Percentiles rank a stretch among this genome's conserved stretches.
Evolutionary conservation across 2,113 vertebrate genomes (phyloP).

Genomic region (Saccopteryx bilineata): DNA sequence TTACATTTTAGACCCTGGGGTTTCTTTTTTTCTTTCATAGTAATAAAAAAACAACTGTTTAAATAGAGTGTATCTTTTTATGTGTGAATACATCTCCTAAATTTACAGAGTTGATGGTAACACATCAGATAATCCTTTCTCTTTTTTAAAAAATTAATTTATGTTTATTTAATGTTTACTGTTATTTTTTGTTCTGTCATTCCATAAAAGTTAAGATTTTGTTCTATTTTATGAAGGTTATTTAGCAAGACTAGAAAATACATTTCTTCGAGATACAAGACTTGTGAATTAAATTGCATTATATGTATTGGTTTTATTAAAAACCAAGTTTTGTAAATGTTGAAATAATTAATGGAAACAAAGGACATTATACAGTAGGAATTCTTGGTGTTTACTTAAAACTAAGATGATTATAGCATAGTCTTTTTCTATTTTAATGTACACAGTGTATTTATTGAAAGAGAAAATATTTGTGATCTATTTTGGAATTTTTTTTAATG

Average conservation of each 20-base stretch:
- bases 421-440: slow-evolving; percentile 7
- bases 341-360: neutral
- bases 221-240: slow-evolving; percentile 30
- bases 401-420: neutral
- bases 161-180: slow-evolving; percentile 51
- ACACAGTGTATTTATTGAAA: neutral
- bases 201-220: slow-evolving; percentile 36
- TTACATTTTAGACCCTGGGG: slow-evolving; percentile 89
- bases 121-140: slow-evolving; percentile 80
- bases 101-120: slow-evolving; percentile 89
- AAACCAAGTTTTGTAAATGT: slow-evolving; percentile 22
- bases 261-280: neutral
- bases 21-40: slow-evolving; percentile 89
- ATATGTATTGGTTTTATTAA: neutral
- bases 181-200: slow-evolving; percentile 42
- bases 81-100: slow-evolving; percentile 80
- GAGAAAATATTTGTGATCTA: neutral
- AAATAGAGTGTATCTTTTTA: slow-evolving; percentile 87
- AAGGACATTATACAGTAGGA: neutral
- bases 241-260: slow-evolving; percentile 52
- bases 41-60: slow-evolving; percentile 84
- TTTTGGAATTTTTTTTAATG: neutral
- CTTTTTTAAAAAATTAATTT: slow-evolving; percentile 38
- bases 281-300: neutral
- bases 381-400: slow-evolving; percentile 34